Evolutionary conservation across 2,888 invertebrate genomes (phyloP).

Genomic region (Drosophila anceps): DNA sequence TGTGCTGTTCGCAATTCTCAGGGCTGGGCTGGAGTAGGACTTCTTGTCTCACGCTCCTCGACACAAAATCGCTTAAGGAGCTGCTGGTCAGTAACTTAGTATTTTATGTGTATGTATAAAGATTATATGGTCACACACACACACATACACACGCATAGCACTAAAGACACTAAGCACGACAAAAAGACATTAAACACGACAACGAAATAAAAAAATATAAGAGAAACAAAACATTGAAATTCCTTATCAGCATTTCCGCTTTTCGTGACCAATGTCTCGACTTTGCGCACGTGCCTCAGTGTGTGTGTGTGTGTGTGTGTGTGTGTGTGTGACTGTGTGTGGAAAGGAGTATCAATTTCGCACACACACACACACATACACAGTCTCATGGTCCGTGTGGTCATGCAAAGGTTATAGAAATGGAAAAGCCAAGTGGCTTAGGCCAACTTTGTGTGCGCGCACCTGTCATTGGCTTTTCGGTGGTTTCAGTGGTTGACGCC

Average conservation of each 20-base stretch:
- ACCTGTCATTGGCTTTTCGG: constrained; percentile 51
- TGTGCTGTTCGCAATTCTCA: constrained; percentile 31
- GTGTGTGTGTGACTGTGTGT: constrained; percentile 14
- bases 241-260: constrained; percentile 85
- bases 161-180: constrained; percentile 84
- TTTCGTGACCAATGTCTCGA: constrained; percentile 85
- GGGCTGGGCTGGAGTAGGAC: constrained; percentile 29
- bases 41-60: constrained; percentile 23
- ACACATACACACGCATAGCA: constrained; percentile 42
- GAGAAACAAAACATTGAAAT: constrained; percentile 81
- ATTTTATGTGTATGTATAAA: constrained; percentile 69
- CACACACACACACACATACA: constrained; percentile 29
- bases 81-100: constrained; percentile 58
- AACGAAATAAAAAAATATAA: constrained; percentile 81
- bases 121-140: constrained; percentile 67
- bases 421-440: constrained; percentile 62
- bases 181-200: constrained; percentile 85
- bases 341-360: constrained; percentile 69
- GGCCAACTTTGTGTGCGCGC: constrained; percentile 44
- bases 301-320: constrained; percentile 16
- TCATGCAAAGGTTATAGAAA: constrained; percentile 81
- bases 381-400: constrained; percentile 34
- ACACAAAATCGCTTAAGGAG: constrained; percentile 50
- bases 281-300: constrained; percentile 45
- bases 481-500: constrained; percentile 23